These are phyloP conservation scores for Apamea anceps DNA, from an alignment of 2,888 invertebrate genomes.

Conservation along the genomic window DNA sequence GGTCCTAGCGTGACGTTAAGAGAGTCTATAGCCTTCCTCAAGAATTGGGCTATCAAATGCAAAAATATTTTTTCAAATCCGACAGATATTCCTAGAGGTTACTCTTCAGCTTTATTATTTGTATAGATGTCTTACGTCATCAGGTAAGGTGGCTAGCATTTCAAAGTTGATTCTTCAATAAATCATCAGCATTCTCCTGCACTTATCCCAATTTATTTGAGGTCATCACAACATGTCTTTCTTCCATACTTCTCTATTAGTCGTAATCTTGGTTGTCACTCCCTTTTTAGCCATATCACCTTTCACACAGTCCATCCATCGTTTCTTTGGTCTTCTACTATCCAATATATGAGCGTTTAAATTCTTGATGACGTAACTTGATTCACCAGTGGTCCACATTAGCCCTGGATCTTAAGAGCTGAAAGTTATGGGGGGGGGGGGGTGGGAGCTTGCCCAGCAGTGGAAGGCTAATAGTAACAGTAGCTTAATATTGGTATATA, in stretches of 20 bases:
- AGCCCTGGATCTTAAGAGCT: not conserved
- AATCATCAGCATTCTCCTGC: not conserved
- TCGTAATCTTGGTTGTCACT: not conserved
- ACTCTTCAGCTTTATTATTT: too few relatives aligned
- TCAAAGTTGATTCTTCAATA: not conserved
- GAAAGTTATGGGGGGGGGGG: not conserved
- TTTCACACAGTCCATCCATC: not conserved
- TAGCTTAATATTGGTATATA: not conserved
- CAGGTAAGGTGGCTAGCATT: not conserved
- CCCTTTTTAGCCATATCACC: not conserved
- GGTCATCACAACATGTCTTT: not conserved
- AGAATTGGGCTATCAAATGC: too few relatives aligned
- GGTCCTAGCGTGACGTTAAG: too few relatives aligned
- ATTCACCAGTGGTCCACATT: not conserved
- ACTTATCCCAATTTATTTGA: not conserved
- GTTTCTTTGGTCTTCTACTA: not conserved
- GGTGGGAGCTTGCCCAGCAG: not conserved
- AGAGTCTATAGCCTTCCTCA: too few relatives aligned
- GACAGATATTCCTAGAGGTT: too few relatives aligned
- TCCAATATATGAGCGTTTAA: not conserved
- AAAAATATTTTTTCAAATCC: too few relatives aligned
- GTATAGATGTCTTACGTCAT: not conserved
- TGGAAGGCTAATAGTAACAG: not conserved
- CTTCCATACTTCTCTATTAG: not conserved
- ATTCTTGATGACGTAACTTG: not conserved